Evolutionary conservation across 2,113 vertebrate species (phyloP).

Genomic region (Lepisosteus oculatus): DNA sequence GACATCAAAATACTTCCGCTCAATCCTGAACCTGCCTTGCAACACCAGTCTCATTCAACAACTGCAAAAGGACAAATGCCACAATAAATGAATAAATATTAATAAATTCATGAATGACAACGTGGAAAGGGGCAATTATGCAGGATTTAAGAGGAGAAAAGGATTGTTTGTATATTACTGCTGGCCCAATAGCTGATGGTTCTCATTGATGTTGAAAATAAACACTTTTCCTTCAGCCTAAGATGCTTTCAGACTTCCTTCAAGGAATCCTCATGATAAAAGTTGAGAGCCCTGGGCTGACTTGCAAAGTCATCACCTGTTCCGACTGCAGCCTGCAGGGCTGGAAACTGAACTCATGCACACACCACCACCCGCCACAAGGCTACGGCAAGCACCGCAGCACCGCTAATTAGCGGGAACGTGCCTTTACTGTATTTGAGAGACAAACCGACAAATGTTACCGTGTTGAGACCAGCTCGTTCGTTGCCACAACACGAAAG

Average conservation of each 20-base stretch:
- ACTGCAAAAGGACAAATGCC: too few relatives aligned
- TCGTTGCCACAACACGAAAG: not conserved
- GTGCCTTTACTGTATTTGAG: slow-evolving; percentile 13
- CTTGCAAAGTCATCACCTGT: too few relatives aligned
- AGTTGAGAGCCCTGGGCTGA: slow-evolving; percentile 1
- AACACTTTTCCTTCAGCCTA: slow-evolving; percentile 29
- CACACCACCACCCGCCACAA: slow-evolving; percentile 16
- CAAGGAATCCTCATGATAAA: slow-evolving; percentile 24
- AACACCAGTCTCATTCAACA: too few relatives aligned
- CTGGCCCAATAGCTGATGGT: too few relatives aligned
- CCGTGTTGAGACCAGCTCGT: slow-evolving; percentile 12
- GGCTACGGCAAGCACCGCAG: slow-evolving; percentile 12
- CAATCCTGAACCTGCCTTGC: too few relatives aligned
- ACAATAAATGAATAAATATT: too few relatives aligned
- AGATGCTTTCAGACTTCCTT: slow-evolving; percentile 20
- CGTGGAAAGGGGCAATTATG: too few relatives aligned
- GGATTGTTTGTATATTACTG: too few relatives aligned
- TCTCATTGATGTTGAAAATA: not conserved
- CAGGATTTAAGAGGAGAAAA: too few relatives aligned
- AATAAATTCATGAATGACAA: too few relatives aligned
- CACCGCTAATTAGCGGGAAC: slow-evolving; percentile 14
- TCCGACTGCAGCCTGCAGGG: too few relatives aligned
- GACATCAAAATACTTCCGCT: too few relatives aligned
- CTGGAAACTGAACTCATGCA: not conserved
- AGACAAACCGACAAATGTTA: slow-evolving; percentile 4